Conservation (phyloP, 2,888 invertebrate species). For the Hoplodrina ambigua region DNA sequence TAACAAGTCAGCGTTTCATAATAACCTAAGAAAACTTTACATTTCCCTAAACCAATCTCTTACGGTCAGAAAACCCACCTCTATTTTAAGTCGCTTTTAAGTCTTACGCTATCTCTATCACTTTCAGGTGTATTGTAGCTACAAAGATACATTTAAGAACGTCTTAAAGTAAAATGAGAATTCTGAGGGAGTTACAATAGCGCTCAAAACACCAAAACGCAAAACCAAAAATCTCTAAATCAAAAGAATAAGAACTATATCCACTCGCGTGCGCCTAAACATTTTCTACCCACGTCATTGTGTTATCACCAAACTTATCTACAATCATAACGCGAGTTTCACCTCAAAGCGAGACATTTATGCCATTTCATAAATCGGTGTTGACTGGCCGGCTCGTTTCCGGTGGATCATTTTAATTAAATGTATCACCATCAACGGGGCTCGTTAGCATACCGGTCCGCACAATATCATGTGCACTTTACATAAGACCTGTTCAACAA, state of each 20-base stretch:
- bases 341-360: slow-evolving; percentile 74
- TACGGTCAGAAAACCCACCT: too few relatives aligned
- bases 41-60: not conserved
- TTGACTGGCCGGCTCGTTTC: slow-evolving; percentile 72
- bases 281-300: slow-evolving; percentile 48
- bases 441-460: slow-evolving; percentile 64
- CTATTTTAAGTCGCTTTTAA: not conserved
- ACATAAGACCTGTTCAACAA: slow-evolving; percentile 68
- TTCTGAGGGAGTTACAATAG: not conserved
- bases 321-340: slow-evolving; percentile 65
- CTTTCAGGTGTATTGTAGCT: too few relatives aligned
- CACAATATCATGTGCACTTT: slow-evolving; percentile 72
- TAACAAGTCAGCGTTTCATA: too few relatives aligned
- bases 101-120: too few relatives aligned
- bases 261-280: slow-evolving; percentile 50
- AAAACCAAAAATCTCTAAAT: not conserved
- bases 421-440: slow-evolving; percentile 57
- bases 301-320: slow-evolving; percentile 60
- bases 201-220: not conserved
- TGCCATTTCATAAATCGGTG: slow-evolving; percentile 79
- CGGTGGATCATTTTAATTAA: slow-evolving; percentile 74
- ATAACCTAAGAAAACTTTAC: too few relatives aligned
- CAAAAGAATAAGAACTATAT: slow-evolving; percentile 18
- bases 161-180: too few relatives aligned
- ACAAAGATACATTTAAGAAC: too few relatives aligned